Base-by-base conservation (phyloP, 2,888 invertebrate species). In the Plebejus melissa region DNA sequence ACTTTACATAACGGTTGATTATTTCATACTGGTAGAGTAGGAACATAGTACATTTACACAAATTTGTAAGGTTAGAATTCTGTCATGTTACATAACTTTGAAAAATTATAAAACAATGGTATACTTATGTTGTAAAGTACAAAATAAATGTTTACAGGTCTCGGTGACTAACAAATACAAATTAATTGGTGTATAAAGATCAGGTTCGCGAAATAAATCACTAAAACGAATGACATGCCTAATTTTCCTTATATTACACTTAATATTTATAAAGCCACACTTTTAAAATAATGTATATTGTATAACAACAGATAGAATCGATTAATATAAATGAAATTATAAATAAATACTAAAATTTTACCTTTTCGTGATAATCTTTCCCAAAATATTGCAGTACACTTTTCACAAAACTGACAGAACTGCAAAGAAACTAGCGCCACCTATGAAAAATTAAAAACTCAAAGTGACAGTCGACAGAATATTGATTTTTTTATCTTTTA, bases 81-180 rank as follows among this genome's bases (percentile, higher is more conserved):
- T 72, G 72, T 50, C 72, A 72, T 72, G 72, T 72, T 72, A 72
- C 72, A 72, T 72, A 72, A 72, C 72, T 32, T 22, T 32, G 32
- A 36, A 65, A 65, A 65, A 65, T 13, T 22, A 13, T 32, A 13
- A 11, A 22, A 9, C 7, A 60, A 60, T 28, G 11, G 2, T 36
- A 36, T 36, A 1, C 3, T 1, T 65, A 65, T 13, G 13, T 65
- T 13, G 32, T 36, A 9, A 13, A 22, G 6, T 36, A 32, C 13
- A 13, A 28, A 60, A 22, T 60, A 6, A 11, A 60, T 22, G 13
- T 32, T 60, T 22, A 1, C 4, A 32, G 16, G 32, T 36, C 13
- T 36, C 32, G 13, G 13, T 32, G 13, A 32, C 4, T 32, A 11
- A 65, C 13, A 13, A 11, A 36, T 7, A 65, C 16, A 32, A 36